phyloP scores from a whole-genome alignment of 2,113 vertebrate genomes.

The Ahaetulla prasina region DNA sequence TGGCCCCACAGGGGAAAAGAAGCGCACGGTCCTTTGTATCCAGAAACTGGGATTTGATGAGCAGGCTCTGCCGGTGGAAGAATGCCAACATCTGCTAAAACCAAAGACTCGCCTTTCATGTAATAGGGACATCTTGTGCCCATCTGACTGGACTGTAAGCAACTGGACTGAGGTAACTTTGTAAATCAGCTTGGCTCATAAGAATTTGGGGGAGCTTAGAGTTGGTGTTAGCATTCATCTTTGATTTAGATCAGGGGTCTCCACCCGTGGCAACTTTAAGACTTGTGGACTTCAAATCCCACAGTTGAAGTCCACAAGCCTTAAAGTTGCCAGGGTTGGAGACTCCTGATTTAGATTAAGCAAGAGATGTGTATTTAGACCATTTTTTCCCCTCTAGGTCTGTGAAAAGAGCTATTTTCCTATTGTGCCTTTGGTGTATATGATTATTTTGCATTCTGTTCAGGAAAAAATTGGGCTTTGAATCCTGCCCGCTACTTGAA shows the following conservation, averaged over 20 bases:
- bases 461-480: background rate
- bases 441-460: background rate
- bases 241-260: too few species aligned
- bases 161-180: conserved; percentile 85
- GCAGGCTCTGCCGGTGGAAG: conserved; percentile 76
- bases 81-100: conserved; percentile 88
- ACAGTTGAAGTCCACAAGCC: too few species aligned
- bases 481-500: background rate
- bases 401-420: background rate
- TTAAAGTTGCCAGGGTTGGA: too few species aligned
- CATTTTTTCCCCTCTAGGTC: background rate
- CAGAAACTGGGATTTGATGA: conserved; percentile 85
- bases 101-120: conserved; percentile 84
- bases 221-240: background rate
- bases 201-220: background rate
- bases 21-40: conserved; percentile 88
- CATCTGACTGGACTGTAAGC: conserved; percentile 86
- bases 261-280: too few species aligned
- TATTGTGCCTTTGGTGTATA: background rate
- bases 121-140: conserved; percentile 88
- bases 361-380: background rate
- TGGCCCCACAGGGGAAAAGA: conserved; percentile 81
- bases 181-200: background rate
- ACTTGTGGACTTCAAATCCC: too few species aligned
- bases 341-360: background rate